Evolutionary conservation across 2,888 invertebrate species (phyloP), one percentile per base, ranked within the genome.

Genomic region (Oscheius myriophilus): DNA sequence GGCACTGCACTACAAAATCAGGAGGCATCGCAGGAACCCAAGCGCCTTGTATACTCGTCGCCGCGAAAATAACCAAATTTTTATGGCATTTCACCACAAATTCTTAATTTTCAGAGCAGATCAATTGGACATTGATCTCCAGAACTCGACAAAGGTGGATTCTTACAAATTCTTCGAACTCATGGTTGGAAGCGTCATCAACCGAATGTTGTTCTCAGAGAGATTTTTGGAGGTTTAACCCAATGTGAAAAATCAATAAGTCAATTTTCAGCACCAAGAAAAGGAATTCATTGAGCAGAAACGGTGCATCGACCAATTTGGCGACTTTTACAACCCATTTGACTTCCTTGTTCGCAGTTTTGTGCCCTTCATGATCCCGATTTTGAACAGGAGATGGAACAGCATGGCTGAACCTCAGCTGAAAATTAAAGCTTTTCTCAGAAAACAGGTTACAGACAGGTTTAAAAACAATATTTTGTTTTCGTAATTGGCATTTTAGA

Each of bases 71-170:
- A n/a, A n/a, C n/a, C n/a, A n/a, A n/a, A n/a, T n/a, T n/a, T n/a
- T n/a, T n/a, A n/a, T n/a, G n/a, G n/a, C n/a, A n/a, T n/a, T n/a
- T n/a, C n/a, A n/a, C n/a, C n/a, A n/a, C n/a, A n/a, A n/a, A n/a
- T n/a, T n/a, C n/a, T n/a, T n/a, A n/a, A n/a, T 53, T 25, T 58
- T 58, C n/a, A 58, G 58, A 21, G 23, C 43, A 43, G 58, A 58
- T 1, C 18, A 43, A 6, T 45, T 58, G n/a, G 43, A 58, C 25
- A 16, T 23, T 4, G 23, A 42, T 12, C 25, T 58, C 18, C 18
- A 42, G 14, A 43, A 42, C 21, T 42, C 43, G 1, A 42, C 4
- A 6, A 43, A 45, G 1, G 14, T 42, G 18, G 21, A 43, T 3
- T 21, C 23, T 43, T 23, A 43, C 2, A 12, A 58, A 2, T 58